Evolutionary conservation across 2,888 invertebrate species (phyloP).

Genomic region (Thyatira batis): DNA sequence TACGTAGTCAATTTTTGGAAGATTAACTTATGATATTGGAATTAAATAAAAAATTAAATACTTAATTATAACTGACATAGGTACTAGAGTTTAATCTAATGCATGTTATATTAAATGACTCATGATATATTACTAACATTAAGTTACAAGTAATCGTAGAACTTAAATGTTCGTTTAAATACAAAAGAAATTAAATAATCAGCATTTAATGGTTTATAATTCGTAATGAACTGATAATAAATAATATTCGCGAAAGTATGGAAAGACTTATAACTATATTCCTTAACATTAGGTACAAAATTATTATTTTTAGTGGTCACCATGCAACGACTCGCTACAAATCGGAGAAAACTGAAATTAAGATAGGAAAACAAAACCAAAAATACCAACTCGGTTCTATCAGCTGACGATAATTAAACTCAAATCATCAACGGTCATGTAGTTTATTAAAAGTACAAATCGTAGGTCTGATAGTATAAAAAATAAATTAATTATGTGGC

Average conservation of each 20-base stretch:
- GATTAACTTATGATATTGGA: slow-evolving; percentile 73
- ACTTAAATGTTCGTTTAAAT: slow-evolving; percentile 78
- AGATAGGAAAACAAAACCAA: slow-evolving; percentile 52
- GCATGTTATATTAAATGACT: slow-evolving; percentile 81
- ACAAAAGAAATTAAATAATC: slow-evolving; percentile 81
- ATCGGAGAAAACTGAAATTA: slow-evolving; percentile 74
- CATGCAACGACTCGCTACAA: slow-evolving; percentile 68
- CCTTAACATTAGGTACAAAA: slow-evolving; percentile 80
- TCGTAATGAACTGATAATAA: slow-evolving; percentile 82
- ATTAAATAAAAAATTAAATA: slow-evolving; percentile 82
- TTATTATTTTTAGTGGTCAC: slow-evolving; percentile 76
- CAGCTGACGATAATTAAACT: slow-evolving; percentile 61
- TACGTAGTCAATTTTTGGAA: slow-evolving; percentile 75
- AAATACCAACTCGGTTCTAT: slow-evolving; percentile 63
- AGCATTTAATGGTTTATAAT: slow-evolving; percentile 77
- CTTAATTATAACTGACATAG: slow-evolving; percentile 80
- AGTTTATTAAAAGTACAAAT: slow-evolving; percentile 68
- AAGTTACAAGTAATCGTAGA: slow-evolving; percentile 72
- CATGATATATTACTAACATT: slow-evolving; percentile 77
- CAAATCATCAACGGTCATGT: slow-evolving; percentile 65
- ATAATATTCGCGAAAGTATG: slow-evolving; percentile 80
- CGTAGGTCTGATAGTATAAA: slow-evolving; percentile 61
- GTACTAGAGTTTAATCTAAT: slow-evolving; percentile 76
- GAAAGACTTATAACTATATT: slow-evolving; percentile 74
- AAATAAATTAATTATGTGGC: slow-evolving; percentile 58